phyloP scores from a whole-genome alignment of 2,888 invertebrate genomes.

The Osedax fenrisi region DNA sequence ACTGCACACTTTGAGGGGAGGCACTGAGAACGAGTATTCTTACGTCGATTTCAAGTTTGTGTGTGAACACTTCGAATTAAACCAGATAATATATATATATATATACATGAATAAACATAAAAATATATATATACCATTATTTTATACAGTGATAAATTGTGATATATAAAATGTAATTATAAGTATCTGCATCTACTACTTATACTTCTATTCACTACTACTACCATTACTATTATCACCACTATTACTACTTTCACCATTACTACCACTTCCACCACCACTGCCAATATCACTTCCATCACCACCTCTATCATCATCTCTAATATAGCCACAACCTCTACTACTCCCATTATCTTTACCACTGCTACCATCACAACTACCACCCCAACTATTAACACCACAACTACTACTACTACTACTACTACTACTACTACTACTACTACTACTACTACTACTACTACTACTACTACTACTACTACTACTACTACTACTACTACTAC shows the following conservation, averaged over 20 bases:
- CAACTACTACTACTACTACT: not conserved
- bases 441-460: constrained; percentile 6
- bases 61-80: not conserved
- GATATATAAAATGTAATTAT: no score
- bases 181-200: no score
- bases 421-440: constrained; percentile 3
- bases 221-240: not conserved
- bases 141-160: no score
- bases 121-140: no score
- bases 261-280: not conserved
- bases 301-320: not conserved
- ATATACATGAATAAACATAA: not conserved
- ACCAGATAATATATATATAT: not conserved
- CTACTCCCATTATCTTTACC: not conserved
- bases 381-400: not conserved
- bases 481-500: not conserved
- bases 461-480: not conserved
- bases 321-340: not conserved
- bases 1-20: constrained; percentile 63
- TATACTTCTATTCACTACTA: no score
- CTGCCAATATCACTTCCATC: not conserved
- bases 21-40: constrained; percentile 64
- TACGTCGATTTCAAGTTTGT: constrained; percentile 55
- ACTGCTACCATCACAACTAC: not conserved
- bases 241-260: not conserved